Evolutionary conservation across 2,888 invertebrate species (phyloP), one percentile per base, ranked within the genome.

Genomic region (Drosophila paramelanica): DNA sequence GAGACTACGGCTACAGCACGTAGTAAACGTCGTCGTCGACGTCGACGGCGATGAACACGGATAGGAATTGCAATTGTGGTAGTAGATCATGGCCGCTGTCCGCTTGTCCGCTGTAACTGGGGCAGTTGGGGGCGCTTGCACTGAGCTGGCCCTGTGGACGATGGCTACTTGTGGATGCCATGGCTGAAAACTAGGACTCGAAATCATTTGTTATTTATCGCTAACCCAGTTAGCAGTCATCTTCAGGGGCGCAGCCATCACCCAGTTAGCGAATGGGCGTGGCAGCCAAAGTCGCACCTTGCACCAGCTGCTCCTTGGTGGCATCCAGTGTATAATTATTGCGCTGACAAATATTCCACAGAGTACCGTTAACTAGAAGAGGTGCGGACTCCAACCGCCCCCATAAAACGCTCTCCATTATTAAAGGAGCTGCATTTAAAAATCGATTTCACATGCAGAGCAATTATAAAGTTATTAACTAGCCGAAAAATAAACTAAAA

Each of bases 1-100:
- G 69, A 71, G 73, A 67, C 61, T 23, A 59, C 41, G 73, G 11
- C 45, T 55, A 43, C 51, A 42, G 65, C 56, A 56, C 49, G 56
- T 74, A 52, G 49, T 52, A 47, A 27, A 38, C 43, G 51, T 17
- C 17, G 17, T 17, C 17, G 17, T 17, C 49, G 58, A 56, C 39
- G 65, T 20, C 14, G 58, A 51, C 45, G 53, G 50, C 43, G 39
- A 33, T 39, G 27, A 43, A 49, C 31, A 49, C 17, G 51, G 36
- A 56, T 56, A 46, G 50, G 14, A 57, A 52, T 39, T 73, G 79
- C 72, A 77, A 31, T 56, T 73, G 79, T 87, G 88, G 79, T 81
- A 89, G 89, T 85, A 85, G 85, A 85, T 87, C 89, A 89, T 77
- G 85, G 89, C 88, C 89, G 23, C 23, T 81, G 77, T 61, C 23